Conservation (phyloP, 2,113 vertebrate species). For the Clarias gariepinus region DNA sequence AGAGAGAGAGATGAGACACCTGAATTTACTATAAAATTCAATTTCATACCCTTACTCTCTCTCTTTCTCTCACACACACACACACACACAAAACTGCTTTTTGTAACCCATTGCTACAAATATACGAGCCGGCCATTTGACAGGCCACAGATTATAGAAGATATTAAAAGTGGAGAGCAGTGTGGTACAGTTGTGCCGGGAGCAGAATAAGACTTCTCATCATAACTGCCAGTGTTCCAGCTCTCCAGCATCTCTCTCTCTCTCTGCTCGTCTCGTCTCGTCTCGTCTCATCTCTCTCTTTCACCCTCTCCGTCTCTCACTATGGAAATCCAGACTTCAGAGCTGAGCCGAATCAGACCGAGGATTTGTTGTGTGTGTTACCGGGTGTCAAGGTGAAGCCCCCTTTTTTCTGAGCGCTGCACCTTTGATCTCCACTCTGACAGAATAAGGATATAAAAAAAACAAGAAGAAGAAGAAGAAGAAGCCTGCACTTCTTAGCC, state of each 20-base stretch:
- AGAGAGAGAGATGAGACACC: constrained; percentile 14
- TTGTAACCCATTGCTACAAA: not conserved
- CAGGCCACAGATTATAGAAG: constrained; percentile 16
- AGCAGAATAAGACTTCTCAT: constrained; percentile 37
- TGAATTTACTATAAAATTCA: constrained; percentile 11
- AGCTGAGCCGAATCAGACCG: not conserved
- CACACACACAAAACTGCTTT: not conserved
- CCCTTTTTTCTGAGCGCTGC: not conserved
- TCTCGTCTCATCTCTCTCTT: constrained; percentile 11
- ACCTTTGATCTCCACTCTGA: constrained; percentile 16
- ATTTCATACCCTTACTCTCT: not conserved
- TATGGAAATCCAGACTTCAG: not conserved
- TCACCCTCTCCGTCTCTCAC: not conserved
- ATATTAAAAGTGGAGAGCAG: constrained; percentile 36
- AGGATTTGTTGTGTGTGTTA: constrained; percentile 24
- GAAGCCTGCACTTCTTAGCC: not conserved
- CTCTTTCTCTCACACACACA: not conserved
- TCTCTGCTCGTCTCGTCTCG: not conserved
- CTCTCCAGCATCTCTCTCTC: not conserved
- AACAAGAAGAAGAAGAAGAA: not conserved
- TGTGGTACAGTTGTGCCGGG: not conserved
- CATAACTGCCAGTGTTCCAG: constrained; percentile 10
- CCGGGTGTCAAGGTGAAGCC: constrained; percentile 7
- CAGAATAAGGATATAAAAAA: not conserved
- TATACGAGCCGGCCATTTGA: constrained; percentile 13